These are phyloP conservation scores for Pampus argenteus DNA, from an alignment of 2,797 vertebrate species.

Conservation along the genomic window DNA sequence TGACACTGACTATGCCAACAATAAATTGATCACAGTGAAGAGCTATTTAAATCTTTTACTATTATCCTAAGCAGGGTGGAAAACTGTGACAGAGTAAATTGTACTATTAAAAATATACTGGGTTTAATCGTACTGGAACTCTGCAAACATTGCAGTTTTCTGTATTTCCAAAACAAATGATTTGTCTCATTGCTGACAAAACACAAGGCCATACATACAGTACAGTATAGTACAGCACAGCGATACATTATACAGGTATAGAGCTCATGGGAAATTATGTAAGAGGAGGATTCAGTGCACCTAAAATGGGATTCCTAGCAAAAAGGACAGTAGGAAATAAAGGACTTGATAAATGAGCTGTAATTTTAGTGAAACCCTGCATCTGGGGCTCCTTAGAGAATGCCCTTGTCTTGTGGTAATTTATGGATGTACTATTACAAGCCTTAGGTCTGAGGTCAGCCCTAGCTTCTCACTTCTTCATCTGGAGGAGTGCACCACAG, in stretches of 20 bases:
- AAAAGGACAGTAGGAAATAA: constrained; percentile 71
- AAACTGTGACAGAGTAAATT: too few species aligned
- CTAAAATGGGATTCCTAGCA: constrained; percentile 62
- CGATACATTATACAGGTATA: constrained; percentile 24
- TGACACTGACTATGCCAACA: constrained; percentile 15
- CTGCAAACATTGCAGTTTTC: constrained; percentile 20
- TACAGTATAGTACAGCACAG: constrained; percentile 14
- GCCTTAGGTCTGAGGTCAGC: constrained; percentile 70
- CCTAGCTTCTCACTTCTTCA: constrained; percentile 60
- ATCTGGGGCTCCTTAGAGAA: constrained; percentile 73
- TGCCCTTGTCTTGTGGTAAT: constrained; percentile 78
- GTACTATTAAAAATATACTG: neutral
- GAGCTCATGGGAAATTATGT: constrained; percentile 48
- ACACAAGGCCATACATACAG: constrained; percentile 20
- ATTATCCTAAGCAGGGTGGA: neutral
- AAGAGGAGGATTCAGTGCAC: constrained; percentile 56
- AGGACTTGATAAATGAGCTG: constrained; percentile 79
- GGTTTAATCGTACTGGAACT: neutral
- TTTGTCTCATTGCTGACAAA: constrained; percentile 20
- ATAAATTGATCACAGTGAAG: constrained; percentile 21
- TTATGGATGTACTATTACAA: constrained; percentile 77
- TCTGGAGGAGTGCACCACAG: constrained; percentile 50
- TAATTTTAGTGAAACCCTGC: constrained; percentile 75
- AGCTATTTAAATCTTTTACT: constrained; percentile 2
- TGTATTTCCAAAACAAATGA: constrained; percentile 17